Evolutionary conservation across 2,113 vertebrate species (phyloP).

Genomic region (Rafetus swinhoei): DNA sequence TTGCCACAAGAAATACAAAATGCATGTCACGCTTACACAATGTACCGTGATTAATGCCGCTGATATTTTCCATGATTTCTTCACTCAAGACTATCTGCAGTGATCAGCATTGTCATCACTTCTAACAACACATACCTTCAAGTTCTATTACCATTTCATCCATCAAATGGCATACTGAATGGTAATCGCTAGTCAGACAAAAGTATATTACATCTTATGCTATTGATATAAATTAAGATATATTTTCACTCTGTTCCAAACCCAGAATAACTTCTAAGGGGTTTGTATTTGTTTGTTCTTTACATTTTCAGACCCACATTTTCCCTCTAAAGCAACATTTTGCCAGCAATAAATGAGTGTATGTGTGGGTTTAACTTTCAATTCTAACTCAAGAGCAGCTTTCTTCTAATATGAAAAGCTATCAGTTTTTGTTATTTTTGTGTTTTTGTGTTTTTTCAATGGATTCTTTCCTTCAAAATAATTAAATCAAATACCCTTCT

Average conservation of each 20-base stretch:
- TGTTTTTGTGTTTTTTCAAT: accelerated
- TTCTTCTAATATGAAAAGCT: background rate
- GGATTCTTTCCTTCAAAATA: too few species aligned
- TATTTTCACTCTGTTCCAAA: background rate
- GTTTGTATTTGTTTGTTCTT: background rate
- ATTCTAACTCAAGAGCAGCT: background rate
- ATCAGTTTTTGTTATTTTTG: background rate
- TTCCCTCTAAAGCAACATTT: background rate
- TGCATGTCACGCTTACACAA: background rate
- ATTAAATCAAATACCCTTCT: accelerated
- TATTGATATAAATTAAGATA: background rate
- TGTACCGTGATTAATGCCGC: conserved; percentile 6
- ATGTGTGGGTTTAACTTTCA: background rate
- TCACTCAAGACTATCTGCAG: background rate
- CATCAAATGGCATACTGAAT: background rate
- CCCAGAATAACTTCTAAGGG: background rate
- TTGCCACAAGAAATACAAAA: background rate
- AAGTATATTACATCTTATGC: accelerated
- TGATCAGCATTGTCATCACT: background rate
- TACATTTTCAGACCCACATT: accelerated
- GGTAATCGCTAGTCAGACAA: background rate
- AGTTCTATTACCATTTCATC: background rate
- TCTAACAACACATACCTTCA: background rate
- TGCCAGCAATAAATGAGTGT: background rate
- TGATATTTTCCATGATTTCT: conserved; percentile 7